Evolutionary conservation across 2,113 vertebrate species (phyloP), one percentile per base, ranked within the genome.

Genomic region (Cyprinodon brontotheroides): DNA sequence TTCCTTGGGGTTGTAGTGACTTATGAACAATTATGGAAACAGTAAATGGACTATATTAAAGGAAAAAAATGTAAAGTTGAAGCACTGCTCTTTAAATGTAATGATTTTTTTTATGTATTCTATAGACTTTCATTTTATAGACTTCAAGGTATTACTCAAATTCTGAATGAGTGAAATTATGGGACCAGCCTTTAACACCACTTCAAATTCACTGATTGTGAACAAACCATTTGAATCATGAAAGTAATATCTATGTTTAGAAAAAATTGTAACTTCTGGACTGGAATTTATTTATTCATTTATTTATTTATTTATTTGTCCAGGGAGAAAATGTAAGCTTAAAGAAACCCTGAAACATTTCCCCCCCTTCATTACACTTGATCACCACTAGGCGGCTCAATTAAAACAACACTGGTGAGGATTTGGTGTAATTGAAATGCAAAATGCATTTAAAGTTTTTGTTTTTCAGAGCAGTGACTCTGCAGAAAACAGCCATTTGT

Each of bases 381-480:
- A 61, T 69, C 29, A 72, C 80, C 87, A 80, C 67, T 64, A 81
- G 80, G 36, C 66, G 80, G 70, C 75, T 67, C 36, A 60, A 66
- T 67, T 74, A 3, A 4, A 38, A 57, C 5, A 63, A 4, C 11
- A 2, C 50, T 67, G 22, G 5, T 36, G 8, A 10, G 43, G 14
- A 11, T 10, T n/a, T 43, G 63, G 9, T 41, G 41, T 41, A 1
- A 41, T 41, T 6, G 41, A 50, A 50, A 48, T 48, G 4, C 47
- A 48, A 48, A 48, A 50, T 5, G 48, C 15, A 53, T 15, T 5
- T 53, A 20, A 15, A 20, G 4, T 53, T 53, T 6, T 68, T 4
- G 20, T n/a, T 11, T 2, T 63, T 50, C 48, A 53, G 1, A 12
- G 4, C 69, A 74, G 53, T 48, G 38, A 43, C 45, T 64, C 36